A percentile compares a stretch with the other conserved stretches of the same genome.
These are phyloP conservation scores for Leptinotarsa texana DNA, from an alignment of 1,140 invertebrate genomes.

Conservation along the genomic window DNA sequence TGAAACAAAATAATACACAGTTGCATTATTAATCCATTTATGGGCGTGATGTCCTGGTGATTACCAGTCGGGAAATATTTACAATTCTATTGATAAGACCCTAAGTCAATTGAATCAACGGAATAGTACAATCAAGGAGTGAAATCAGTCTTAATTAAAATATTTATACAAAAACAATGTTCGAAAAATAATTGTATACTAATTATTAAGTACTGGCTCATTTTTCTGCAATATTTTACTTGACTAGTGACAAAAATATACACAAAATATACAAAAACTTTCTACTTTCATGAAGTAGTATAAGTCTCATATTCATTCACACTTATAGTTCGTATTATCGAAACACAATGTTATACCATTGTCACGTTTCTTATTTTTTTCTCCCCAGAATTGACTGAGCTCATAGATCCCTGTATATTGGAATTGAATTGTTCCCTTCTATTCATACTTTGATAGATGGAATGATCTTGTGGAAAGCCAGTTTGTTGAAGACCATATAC, in stretches of 20 bases:
- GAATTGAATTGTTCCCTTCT: conserved; percentile 57
- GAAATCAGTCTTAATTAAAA: conserved; percentile 20
- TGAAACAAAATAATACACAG: too few species aligned
- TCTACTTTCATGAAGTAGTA: conserved; percentile 34
- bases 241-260: conserved; percentile 18
- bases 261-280: conserved; percentile 10
- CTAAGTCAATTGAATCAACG: too few species aligned
- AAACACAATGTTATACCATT: conserved; percentile 60
- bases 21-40: too few species aligned
- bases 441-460: conserved; percentile 55
- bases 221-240: background rate
- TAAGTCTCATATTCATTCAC: conserved; percentile 42
- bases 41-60: too few species aligned
- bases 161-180: background rate
- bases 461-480: conserved; percentile 35
- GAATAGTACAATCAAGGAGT: background rate
- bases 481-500: conserved; percentile 54
- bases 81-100: too few species aligned
- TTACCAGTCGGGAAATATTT: too few species aligned
- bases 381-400: conserved; percentile 61
- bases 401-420: conserved; percentile 61
- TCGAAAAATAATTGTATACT: background rate
- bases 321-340: conserved; percentile 41
- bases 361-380: conserved; percentile 62
- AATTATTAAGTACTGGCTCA: conserved; percentile 19